These are phyloP conservation scores for Coremacera marginata DNA, from an alignment of 2,888 invertebrate genomes.

Conservation along the genomic window DNA sequence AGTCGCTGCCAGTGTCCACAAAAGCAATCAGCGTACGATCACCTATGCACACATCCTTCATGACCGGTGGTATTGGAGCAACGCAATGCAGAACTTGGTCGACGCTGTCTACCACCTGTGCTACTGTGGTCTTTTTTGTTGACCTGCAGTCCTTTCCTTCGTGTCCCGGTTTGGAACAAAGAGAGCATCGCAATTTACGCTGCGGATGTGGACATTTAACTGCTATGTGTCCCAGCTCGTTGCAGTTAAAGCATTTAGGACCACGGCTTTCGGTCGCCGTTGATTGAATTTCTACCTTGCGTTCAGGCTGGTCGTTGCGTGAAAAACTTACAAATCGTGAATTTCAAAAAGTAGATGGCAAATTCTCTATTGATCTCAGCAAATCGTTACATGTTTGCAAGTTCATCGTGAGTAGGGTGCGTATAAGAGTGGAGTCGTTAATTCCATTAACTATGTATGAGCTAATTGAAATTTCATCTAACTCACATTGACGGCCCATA, in stretches of 20 bases:
- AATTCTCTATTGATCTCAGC: slow-evolving; percentile 21
- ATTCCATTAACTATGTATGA: slow-evolving; percentile 45
- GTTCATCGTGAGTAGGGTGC: background rate
- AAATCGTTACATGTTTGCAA: slow-evolving; percentile 35
- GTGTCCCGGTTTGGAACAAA: background rate
- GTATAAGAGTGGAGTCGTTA: slow-evolving; percentile 38
- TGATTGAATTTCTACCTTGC: slow-evolving; percentile 8
- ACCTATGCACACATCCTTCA: slow-evolving; percentile 24
- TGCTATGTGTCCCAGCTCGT: slow-evolving; percentile 40
- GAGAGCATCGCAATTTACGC: background rate
- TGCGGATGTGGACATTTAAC: slow-evolving; percentile 43
- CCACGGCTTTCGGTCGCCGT: background rate
- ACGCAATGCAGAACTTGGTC: background rate
- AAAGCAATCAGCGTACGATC: slow-evolving; percentile 32
- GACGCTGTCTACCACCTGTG: slow-evolving; percentile 19
- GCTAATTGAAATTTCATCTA: slow-evolving; percentile 39
- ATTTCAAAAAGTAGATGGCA: too few relatives aligned
- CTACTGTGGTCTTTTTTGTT: slow-evolving; percentile 25
- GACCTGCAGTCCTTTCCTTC: background rate
- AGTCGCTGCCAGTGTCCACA: slow-evolving; percentile 43
- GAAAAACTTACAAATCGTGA: too few relatives aligned
- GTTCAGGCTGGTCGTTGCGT: background rate
- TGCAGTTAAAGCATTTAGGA: slow-evolving; percentile 44
- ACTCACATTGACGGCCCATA: slow-evolving; percentile 33
- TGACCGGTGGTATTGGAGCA: slow-evolving; percentile 30